Evolutionary conservation across 2,888 invertebrate species (phyloP), one percentile per base, ranked within the genome.

Genomic region (Selenia dentaria): DNA sequence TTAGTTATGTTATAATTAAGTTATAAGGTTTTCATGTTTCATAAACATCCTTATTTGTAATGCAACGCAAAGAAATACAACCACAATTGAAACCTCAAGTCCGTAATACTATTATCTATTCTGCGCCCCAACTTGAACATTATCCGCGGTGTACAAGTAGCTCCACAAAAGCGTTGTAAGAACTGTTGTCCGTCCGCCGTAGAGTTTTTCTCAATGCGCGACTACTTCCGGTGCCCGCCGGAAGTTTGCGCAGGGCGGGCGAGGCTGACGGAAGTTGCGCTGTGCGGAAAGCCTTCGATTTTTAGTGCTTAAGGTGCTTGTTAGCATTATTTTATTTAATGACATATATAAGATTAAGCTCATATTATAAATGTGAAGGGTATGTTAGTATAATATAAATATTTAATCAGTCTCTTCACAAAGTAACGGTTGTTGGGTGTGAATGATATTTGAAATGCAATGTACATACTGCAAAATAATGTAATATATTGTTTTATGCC

Each of bases 221-320:
- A 81, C 78, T 79, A 76, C 79, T 62, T 83, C 84, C 83, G 79
- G 78, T 71, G 5, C 79, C 78, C 76, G 74, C 73, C 70, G 82
- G 83, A 83, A 69, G 82, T 80, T 78, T 77, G 76, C 37, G 40
- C 64, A 64, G 70, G 65, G 70, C 62, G 62, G 68, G 58, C 62
- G 62, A 62, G 53, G 67, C 63, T 66, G 78, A 77, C 79, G 73
- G 72, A 64, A 65, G 66, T 65, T 62, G 58, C 67, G 59, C 51
- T 16, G 13, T n/a, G 33, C 31, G 43, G 43, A 43, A 40, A 44
- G 37, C 34, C 16, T 47, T 37, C 29, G 42, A 43, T 51, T 39
- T 42, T 32, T 16, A 18, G 22, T 22, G 24, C 28, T 40, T 25
- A 45, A 28, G n/a, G 34, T 35, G 11, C 35, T 42, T 28, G 22